Conservation (phyloP, 2,113 vertebrate genomes). For the Esox niger region DNA sequence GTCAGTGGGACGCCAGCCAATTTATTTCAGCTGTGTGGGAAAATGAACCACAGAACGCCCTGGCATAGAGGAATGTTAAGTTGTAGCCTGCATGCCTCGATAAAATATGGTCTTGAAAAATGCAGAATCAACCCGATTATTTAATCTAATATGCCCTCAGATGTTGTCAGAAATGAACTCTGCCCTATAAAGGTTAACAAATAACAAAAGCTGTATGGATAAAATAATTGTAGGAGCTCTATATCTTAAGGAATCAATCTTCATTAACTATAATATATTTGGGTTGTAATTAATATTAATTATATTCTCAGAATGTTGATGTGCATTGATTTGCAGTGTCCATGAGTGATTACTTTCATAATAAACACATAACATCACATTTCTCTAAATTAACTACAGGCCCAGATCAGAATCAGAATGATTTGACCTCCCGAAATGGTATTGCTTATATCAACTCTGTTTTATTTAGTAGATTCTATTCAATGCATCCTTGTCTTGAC, state of each 20-base stretch:
- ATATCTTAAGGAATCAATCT: too few relatives aligned
- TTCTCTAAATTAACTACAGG: too few relatives aligned
- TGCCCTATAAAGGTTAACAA: background rate
- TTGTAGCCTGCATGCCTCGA: background rate
- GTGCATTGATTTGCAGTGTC: too few relatives aligned
- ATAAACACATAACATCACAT: too few relatives aligned
- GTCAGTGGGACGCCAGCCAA: constrained; percentile 37
- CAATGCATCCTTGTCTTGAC: too few relatives aligned
- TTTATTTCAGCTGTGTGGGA: constrained; percentile 33
- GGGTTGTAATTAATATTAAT: too few relatives aligned
- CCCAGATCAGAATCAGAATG: constrained; percentile 1
- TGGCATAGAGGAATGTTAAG: constrained; percentile 8
- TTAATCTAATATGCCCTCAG: constrained; percentile 5
- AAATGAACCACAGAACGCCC: constrained; percentile 28
- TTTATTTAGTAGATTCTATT: constrained; percentile 7
- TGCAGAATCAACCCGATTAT: constrained; percentile 36
- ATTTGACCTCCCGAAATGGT: background rate
- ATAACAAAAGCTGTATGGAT: too few relatives aligned
- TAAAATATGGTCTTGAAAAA: background rate
- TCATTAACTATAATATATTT: too few relatives aligned
- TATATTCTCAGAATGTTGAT: too few relatives aligned
- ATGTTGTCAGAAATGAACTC: background rate
- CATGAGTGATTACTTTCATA: too few relatives aligned
- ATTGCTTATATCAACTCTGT: constrained; percentile 11
- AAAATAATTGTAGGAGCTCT: too few relatives aligned